Percentiles rank a stretch among this genome's conserved stretches.
Conservation (phyloP, 2,113 vertebrate genomes). For the Seriola rivoliana region DNA sequence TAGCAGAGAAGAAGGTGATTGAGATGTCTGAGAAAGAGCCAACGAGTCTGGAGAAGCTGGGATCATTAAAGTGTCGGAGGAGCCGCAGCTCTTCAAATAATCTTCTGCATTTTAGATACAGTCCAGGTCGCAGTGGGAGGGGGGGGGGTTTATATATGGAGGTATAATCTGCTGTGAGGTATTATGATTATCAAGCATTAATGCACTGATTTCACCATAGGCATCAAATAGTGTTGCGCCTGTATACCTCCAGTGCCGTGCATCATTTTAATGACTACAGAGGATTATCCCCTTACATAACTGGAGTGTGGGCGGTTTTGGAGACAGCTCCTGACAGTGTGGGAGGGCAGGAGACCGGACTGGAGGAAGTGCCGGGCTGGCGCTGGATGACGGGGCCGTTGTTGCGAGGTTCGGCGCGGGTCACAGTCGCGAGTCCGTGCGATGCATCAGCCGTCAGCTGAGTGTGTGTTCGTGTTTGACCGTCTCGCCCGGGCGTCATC, state of each 20-base stretch:
- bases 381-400: slow-evolving; percentile 36
- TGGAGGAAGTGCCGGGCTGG: slow-evolving; percentile 37
- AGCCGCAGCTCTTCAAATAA: slow-evolving; percentile 48
- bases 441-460: slow-evolving; percentile 57
- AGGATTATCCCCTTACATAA: slow-evolving; percentile 71
- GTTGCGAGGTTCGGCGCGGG: slow-evolving; percentile 27
- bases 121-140: neutral
- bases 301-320: slow-evolving; percentile 44
- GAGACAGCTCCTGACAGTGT: slow-evolving; percentile 55
- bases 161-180: slow-evolving; percentile 19
- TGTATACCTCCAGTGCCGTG: slow-evolving; percentile 36
- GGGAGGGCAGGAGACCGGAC: slow-evolving; percentile 49
- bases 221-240: slow-evolving; percentile 31
- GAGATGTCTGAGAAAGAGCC: slow-evolving; percentile 74
- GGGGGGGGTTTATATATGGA: neutral
- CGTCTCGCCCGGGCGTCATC: slow-evolving; percentile 44
- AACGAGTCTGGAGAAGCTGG: slow-evolving; percentile 62
- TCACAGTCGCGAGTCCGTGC: slow-evolving; percentile 46
- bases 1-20: slow-evolving; percentile 69
- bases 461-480: slow-evolving; percentile 59
- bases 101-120: slow-evolving; percentile 28
- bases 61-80: slow-evolving; percentile 67
- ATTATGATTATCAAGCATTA: slow-evolving; percentile 41
- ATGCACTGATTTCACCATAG: slow-evolving; percentile 32
- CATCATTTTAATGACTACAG: slow-evolving; percentile 52